These are phyloP conservation scores for Furcifer pardalis DNA, from an alignment of 2,797 vertebrate genomes.

Conservation along the genomic window DNA sequence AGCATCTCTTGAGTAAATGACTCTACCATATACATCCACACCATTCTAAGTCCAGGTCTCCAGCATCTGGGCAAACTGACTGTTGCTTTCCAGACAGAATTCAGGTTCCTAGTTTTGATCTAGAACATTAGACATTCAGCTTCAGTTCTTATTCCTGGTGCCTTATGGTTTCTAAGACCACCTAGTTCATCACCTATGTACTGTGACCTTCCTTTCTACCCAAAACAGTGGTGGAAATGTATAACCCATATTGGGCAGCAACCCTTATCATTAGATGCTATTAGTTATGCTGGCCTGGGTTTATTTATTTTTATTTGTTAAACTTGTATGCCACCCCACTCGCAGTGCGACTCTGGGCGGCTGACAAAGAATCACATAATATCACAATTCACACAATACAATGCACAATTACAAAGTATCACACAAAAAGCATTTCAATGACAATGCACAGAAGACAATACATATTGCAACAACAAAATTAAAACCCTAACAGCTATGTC, in stretches of 20 bases:
- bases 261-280: not conserved
- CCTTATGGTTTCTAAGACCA: not conserved
- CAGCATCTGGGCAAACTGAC: not conserved
- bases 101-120: not conserved
- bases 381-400: no score
- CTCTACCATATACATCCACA: not conserved
- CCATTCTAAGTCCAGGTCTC: not conserved
- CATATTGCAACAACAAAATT: no score
- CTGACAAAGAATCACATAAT: no score
- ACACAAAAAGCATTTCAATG: no score
- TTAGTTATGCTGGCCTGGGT: not conserved
- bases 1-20: constrained; percentile 32
- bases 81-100: not conserved
- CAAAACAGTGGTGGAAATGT: not conserved
- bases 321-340: no score
- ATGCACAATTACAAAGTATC: no score
- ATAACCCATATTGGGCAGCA: not conserved
- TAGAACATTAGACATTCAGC: not conserved
- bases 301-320: no score
- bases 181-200: not conserved
- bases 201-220: not conserved
- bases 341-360: no score
- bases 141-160: not conserved
- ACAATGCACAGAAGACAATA: no score
- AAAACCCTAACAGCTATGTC: no score